These are phyloP conservation scores for Limosa lapponica DNA, from an alignment of 2,797 vertebrate genomes.

Conservation along the genomic window DNA sequence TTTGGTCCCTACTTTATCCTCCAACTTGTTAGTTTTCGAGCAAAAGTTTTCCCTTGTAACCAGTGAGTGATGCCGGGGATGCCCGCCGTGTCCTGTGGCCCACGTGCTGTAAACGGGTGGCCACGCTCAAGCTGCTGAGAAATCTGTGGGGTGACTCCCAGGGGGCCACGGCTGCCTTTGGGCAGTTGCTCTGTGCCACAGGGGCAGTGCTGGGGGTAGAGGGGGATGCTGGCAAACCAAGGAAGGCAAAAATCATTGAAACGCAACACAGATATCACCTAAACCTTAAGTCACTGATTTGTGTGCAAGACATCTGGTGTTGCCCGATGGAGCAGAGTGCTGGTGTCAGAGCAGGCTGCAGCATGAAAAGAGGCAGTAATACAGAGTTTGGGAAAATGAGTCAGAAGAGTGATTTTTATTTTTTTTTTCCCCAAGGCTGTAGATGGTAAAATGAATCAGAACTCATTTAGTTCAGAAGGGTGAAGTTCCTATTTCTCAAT, in stretches of 20 bases:
- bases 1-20: neutral
- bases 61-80: neutral
- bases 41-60: neutral
- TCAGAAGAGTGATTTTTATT: neutral
- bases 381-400: neutral
- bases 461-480: neutral
- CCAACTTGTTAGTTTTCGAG: neutral
- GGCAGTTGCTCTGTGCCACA: neutral
- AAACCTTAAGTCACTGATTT: neutral
- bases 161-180: neutral
- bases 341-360: neutral
- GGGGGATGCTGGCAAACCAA: accelerated
- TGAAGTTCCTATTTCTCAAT: conserved; percentile 7
- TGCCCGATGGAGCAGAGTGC: neutral
- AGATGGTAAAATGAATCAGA: conserved; percentile 44
- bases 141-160: neutral
- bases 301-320: neutral
- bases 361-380: neutral
- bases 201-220: neutral
- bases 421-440: neutral
- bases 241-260: neutral
- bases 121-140: neutral
- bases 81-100: accelerated
- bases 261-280: neutral
- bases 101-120: accelerated